Evolutionary conservation across 1,140 invertebrate species (phyloP).

Genomic region (Ceratosolen solmsi): DNA sequence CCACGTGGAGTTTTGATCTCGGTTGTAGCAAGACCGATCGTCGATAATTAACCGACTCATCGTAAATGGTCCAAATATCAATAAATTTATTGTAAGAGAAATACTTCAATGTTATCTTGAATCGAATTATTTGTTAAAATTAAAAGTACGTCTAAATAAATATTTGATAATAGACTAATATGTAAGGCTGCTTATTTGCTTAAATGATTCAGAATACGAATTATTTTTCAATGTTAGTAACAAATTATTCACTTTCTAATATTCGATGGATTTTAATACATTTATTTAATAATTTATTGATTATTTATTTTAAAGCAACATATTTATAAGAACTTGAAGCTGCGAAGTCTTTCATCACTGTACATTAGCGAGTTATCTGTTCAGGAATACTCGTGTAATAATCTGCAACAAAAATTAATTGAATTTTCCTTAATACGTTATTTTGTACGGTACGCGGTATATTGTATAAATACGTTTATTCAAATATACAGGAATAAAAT

Average conservation of each 20-base stretch:
- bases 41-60: neutral
- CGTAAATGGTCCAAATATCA: neutral
- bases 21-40: neutral
- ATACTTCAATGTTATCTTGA: slow-evolving; percentile 27
- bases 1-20: neutral
- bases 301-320: slow-evolving; percentile 4
- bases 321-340: slow-evolving; percentile 14
- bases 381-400: neutral
- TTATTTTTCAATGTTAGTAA: neutral
- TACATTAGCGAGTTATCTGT: neutral
- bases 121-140: neutral
- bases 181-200: neutral
- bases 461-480: too few species aligned
- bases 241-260: neutral
- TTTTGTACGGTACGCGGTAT: too few species aligned
- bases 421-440: neutral
- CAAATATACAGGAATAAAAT: too few species aligned
- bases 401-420: slow-evolving; percentile 38
- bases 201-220: neutral
- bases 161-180: too few species aligned
- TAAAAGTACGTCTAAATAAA: neutral
- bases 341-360: slow-evolving; percentile 13
- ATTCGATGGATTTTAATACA: neutral
- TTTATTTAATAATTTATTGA: neutral
- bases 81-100: neutral